phyloP scores from a whole-genome alignment of 30 jellyfish, hydroid and myxozoan species.

The Pseudorhiza aurosa region DNA sequence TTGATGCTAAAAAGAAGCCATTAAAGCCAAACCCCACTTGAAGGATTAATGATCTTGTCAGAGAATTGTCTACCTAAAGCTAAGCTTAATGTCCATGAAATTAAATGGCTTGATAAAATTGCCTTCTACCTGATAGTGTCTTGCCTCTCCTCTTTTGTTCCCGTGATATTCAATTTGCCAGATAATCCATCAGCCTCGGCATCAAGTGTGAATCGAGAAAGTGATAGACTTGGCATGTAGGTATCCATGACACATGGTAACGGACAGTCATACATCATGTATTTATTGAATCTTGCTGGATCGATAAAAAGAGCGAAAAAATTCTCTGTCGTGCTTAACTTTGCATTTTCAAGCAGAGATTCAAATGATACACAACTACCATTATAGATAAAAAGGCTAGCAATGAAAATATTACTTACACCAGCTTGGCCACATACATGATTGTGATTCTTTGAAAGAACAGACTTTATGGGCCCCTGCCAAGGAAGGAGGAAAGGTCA shows the following conservation, averaged over 20 bases:
- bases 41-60: too few species aligned
- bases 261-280: constrained; percentile 79
- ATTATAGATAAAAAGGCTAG: too few species aligned
- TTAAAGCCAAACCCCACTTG: too few species aligned
- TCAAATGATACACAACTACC: too few species aligned
- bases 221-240: constrained; percentile 66
- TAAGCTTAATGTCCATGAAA: too few species aligned
- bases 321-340: too few species aligned
- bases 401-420: too few species aligned
- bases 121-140: constrained; percentile 37
- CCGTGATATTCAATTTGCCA: constrained; percentile 40
- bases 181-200: constrained; percentile 70
- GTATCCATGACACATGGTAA: constrained; percentile 80
- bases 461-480: constrained; percentile 65
- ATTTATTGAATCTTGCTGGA: constrained; percentile 53
- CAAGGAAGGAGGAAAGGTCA: constrained; percentile 6
- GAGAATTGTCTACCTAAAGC: too few species aligned
- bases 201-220: constrained; percentile 75
- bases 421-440: constrained; percentile 86
- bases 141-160: constrained; percentile 23
- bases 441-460: constrained; percentile 54
- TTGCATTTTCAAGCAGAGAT: too few species aligned
- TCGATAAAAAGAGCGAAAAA: background rate
- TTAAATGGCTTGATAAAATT: too few species aligned
- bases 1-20: too few species aligned